Evolutionary conservation across 1,140 invertebrate genomes (phyloP), one percentile per base, ranked within the genome.

Genomic region (Nilaparvata lugens): DNA sequence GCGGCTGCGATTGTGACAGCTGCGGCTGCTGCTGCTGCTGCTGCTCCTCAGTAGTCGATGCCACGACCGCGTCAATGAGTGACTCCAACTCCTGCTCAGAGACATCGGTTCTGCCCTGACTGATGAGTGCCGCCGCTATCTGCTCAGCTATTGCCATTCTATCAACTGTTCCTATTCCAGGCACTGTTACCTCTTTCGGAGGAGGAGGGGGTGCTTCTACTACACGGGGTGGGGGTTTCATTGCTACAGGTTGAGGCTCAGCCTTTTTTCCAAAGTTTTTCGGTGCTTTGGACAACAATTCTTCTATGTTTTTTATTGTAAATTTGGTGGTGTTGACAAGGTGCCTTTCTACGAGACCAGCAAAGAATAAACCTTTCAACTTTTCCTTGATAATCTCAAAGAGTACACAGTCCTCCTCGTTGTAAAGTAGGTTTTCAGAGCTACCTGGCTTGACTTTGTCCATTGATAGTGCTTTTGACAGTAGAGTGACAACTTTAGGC

Each of bases 341-440:
- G 65, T 78, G 73, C 60, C 81, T 78, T 42, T 82, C 76, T 18
- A 91, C 81, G 66, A 90, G 81, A 45, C 86, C 86, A 5, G 88
- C 88, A 62, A 87, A 82, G 31, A 88, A 71, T 56, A 88, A 85
- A 38, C 89, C 89, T 73, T 88, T 89, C 13, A 93, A 73, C 71
- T 91, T 91, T 69, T 92, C 89, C 69, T 91, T 91, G 0, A 85
- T 83, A 0, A 88, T 90, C 74, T 91, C 89, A 55, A 93, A 82
- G 43, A 91, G 74, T 0, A 88, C 84, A 66, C 81, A 81, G 53
- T 86, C 82, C 35, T 83, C 78, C 23, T 88, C 83, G 63, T 86
- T 82, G 25, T 81, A 76, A 0, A 91, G 68, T 2, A 91, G 65
- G 54, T 84, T 80, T 56, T 89, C 87, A 0, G 87, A 86, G 3